A percentile compares a stretch with the other conserved stretches of the same genome.
phyloP scores from a whole-genome alignment of 2,797 vertebrate species.

The Thaleichthys pacificus region DNA sequence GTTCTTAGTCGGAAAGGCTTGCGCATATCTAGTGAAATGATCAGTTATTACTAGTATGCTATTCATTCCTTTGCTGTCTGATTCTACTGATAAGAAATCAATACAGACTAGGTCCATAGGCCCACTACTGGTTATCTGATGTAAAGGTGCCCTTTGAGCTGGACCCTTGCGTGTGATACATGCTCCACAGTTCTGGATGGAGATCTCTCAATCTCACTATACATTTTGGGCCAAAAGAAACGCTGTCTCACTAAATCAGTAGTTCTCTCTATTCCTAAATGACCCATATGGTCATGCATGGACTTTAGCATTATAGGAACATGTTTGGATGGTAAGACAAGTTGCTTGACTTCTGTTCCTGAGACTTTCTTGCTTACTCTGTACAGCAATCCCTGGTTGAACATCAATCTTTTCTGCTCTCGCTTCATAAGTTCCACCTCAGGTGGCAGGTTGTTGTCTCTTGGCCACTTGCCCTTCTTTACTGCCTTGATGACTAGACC shows the following conservation, averaged over 20 bases:
- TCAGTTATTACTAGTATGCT: no score
- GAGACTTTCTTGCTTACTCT: no score
- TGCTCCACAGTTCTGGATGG: constrained; percentile 1
- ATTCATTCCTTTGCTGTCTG: no score
- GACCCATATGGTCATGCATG: neutral
- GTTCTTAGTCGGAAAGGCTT: constrained; percentile 9
- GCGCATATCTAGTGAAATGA: constrained; percentile 11
- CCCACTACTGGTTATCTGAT: neutral
- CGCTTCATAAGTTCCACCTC: neutral
- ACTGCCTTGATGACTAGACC: neutral
- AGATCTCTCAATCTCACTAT: neutral
- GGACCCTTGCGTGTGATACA: constrained; percentile 4
- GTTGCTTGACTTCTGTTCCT: neutral
- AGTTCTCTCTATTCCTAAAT: constrained; percentile 8
- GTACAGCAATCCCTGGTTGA: no score
- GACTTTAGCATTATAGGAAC: neutral
- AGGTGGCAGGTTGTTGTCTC: no score
- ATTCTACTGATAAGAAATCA: no score
- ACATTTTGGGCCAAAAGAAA: constrained; percentile 18
- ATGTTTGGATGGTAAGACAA: neutral
- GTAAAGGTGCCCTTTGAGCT: neutral
- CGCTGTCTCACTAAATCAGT: neutral
- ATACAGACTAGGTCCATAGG: constrained; percentile 19
- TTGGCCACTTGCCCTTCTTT: neutral
- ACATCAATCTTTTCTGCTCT: neutral